phyloP scores from a whole-genome alignment of 2,797 vertebrate species.

The Coilia nasus region DNA sequence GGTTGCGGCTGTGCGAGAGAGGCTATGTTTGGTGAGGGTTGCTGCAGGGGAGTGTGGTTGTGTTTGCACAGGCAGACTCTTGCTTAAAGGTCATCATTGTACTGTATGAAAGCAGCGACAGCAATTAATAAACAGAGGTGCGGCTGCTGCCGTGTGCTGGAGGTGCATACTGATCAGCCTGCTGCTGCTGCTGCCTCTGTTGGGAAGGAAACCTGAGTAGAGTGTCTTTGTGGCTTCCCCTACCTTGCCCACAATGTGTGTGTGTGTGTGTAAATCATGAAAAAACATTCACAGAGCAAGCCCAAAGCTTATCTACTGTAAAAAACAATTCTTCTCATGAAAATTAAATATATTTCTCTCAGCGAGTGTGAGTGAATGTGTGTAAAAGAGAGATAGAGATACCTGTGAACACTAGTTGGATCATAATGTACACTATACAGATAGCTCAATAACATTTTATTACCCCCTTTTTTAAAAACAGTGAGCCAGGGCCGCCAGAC shows the following conservation, averaged over 20 bases:
- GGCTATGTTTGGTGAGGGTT: not conserved
- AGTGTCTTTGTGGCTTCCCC: not conserved
- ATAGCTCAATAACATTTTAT: not conserved
- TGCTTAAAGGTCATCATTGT: not conserved
- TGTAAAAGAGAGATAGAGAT: not conserved
- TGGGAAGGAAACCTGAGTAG: not conserved
- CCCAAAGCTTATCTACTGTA: too few species aligned
- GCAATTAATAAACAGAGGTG: conserved; percentile 25
- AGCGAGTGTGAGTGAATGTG: not conserved
- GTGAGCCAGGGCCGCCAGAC: not conserved
- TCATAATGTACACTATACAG: not conserved
- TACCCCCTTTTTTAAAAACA: not conserved
- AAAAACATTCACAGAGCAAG: too few species aligned
- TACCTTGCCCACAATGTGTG: not conserved
- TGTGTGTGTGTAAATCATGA: conserved; percentile 34
- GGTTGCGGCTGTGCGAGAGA: not conserved
- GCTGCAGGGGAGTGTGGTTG: not conserved
- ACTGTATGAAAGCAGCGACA: conserved; percentile 23
- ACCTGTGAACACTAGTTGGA: not conserved
- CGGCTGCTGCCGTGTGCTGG: not conserved
- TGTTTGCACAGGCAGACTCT: not conserved
- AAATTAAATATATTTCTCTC: not conserved
- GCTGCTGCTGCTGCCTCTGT: not conserved
- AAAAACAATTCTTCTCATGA: too few species aligned
- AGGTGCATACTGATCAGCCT: conserved; percentile 16